Base-by-base conservation (phyloP, 2,113 vertebrate genomes). In the Pogonocichla stellata region DNA sequence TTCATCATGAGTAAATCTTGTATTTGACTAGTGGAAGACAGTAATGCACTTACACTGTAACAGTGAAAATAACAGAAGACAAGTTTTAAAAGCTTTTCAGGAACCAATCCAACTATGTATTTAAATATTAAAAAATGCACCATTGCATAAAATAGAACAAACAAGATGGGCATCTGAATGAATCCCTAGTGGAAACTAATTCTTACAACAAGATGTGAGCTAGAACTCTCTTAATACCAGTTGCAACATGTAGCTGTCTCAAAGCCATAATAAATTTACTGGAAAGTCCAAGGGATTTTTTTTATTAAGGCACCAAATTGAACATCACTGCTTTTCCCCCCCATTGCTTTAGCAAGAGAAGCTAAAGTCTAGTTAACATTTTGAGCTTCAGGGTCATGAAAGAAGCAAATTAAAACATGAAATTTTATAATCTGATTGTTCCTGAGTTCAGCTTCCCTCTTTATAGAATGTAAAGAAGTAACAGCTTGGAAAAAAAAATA, bases 261-360 rank as follows among this genome's bases (percentile, higher is more conserved):
- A 89, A 61, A 89, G 31, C 4, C 18, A 80, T 23, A 14, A 83
- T 33, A 77, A 80, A 15, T 71, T 33, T 64, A 9, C 29, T 43
- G 40, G 22, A 34, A 89, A 51, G 8, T 0, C 1, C 2, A 29
- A 20, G 5, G 4, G 0, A 8, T 7, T 19, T 0, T 14, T 82
- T 72, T 72, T 10, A 54, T 58, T 54, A 64, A 77, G 67, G 40
- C 16, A 36, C 2, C 2, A 77, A 57, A 83, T 40, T 48, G 24
- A 73, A 47, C 9, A 23, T 14, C 6, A 29, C 4, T 72, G 12
- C 0, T 67, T 77, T 72, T 60, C 5, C 5, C 5, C 5, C 8
- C 20, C 14, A 24, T 13, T 34, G 42, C 4, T 72, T 83, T 43
- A 67, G 20, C 6, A 83, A 33, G 5, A 66, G 14, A 67, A 75